Conservation (phyloP, 2,797 vertebrate species). For the Sebastes hopkinsi region DNA sequence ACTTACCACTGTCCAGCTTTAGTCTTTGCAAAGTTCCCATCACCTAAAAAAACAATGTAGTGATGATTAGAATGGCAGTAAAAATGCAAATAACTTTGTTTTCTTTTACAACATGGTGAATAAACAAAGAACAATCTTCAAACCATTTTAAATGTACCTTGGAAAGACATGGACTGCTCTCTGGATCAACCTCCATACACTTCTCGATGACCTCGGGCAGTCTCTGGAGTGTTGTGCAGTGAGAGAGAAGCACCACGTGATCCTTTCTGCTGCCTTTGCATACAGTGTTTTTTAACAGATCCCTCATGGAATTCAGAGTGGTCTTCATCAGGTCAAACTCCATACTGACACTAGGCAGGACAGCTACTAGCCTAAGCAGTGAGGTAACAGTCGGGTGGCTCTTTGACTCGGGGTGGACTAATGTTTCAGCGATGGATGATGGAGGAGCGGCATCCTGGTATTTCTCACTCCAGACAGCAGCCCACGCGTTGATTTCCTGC, state of each 20-base stretch:
- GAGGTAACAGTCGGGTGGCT: conserved; percentile 90
- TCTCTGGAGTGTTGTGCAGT: conserved; percentile 86
- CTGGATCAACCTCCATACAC: conserved; percentile 88
- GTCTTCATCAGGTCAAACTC: conserved; percentile 92
- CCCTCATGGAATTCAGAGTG: conserved; percentile 89
- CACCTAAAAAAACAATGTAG: conserved; percentile 54
- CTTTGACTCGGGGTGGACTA: conserved; percentile 91
- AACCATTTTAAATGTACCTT: conserved; percentile 67
- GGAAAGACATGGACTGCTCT: conserved; percentile 77
- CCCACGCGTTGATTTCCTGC: conserved; percentile 92
- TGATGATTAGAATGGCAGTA: neutral
- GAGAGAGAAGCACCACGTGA: conserved; percentile 90
- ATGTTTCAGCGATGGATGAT: conserved; percentile 91
- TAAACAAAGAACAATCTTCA: neutral
- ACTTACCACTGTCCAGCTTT: conserved; percentile 72
- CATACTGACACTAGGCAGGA: conserved; percentile 93
- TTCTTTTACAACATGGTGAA: neutral
- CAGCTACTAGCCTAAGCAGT: conserved; percentile 90
- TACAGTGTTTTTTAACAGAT: conserved; percentile 87
- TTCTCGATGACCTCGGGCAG: conserved; percentile 91
- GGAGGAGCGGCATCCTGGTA: conserved; percentile 91
- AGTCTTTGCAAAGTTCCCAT: conserved; percentile 61
- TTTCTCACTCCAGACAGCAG: conserved; percentile 92
- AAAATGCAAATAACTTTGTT: neutral
- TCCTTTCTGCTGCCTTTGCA: conserved; percentile 85